Base-by-base conservation (phyloP, 2,797 vertebrate species). In the Furcifer pardalis region DNA sequence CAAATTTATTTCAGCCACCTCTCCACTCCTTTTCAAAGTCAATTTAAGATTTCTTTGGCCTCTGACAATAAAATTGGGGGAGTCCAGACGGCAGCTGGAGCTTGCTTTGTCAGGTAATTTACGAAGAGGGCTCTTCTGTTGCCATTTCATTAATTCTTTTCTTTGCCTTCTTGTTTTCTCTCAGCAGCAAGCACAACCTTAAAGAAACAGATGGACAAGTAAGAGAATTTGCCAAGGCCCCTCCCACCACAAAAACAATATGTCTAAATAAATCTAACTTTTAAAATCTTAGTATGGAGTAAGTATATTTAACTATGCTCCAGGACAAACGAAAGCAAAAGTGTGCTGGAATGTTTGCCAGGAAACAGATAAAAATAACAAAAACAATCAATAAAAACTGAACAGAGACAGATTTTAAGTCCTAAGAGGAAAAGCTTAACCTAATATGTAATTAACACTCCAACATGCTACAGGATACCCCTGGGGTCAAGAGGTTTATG, bases 361-460 rank as follows among this genome's bases (percentile, higher is more conserved):
- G 23, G 21, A 68, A 76, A 35, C 42, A 77, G 23, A 60, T 21
- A 56, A 56, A 60, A 35, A 86, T 37, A 8, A 40, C n/a, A 32
- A 71, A 83, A 30, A 76, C 77, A 82, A 71, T 82, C 56, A 37
- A 21, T 49, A 25, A 32, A 77, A 71, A 32, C n/a, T 52, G 52
- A 82, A 82, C 10, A 56, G 52, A 42, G 71, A 62, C 56, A 62
- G 27, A 46, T 46, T 77, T 77, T 77, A 77, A 82, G 65, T 44
- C 65, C 42, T 63, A 49, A 77, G 65, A 82, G 66, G 65, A 71
- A 86, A 86, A 13, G 56, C 84, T 86, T 82, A 82, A 77, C 42
- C 52, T 81, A 72, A 71, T 79, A 42, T 81, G 65, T 82, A 77
- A 82, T 86, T 86, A 86, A 77, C 84, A 81, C 56, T 81, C 73